Conservation (phyloP, 2,113 vertebrate species). For the Mormyrus iriodes region DNA sequence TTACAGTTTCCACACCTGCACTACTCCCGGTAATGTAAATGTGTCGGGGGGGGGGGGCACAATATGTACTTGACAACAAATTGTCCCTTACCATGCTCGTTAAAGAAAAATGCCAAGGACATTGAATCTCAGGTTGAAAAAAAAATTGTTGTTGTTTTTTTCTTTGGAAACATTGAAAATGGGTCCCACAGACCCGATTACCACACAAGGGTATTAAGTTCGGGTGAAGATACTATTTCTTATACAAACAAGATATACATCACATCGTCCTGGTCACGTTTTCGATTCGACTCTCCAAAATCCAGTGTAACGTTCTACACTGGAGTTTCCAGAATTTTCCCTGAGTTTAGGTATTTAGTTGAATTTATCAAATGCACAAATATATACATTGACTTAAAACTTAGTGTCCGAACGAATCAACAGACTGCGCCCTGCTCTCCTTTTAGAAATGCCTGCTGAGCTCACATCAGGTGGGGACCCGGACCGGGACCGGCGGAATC, state of each 20-base stretch:
- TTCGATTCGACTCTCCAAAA: background rate
- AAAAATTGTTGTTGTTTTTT: background rate
- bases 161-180: background rate
- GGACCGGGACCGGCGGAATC: background rate
- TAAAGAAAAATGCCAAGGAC: slow-evolving; percentile 14
- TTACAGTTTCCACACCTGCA: background rate
- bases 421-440: background rate
- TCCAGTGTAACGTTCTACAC: background rate
- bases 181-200: slow-evolving; percentile 12
- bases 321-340: background rate
- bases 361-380: background rate
- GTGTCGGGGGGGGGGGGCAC: too few species aligned
- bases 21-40: background rate
- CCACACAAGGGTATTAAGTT: background rate
- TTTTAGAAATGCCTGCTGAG: background rate
- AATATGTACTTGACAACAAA: too few species aligned
- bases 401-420: too few species aligned
- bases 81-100: background rate
- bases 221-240: background rate
- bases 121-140: slow-evolving; percentile 16
- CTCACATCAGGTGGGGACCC: background rate
- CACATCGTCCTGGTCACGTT: background rate
- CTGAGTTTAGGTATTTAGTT: background rate
- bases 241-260: background rate
- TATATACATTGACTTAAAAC: too few species aligned